These are phyloP conservation scores for Neofelis nebulosa DNA, from an alignment of 2,113 vertebrate genomes.

Conservation along the genomic window DNA sequence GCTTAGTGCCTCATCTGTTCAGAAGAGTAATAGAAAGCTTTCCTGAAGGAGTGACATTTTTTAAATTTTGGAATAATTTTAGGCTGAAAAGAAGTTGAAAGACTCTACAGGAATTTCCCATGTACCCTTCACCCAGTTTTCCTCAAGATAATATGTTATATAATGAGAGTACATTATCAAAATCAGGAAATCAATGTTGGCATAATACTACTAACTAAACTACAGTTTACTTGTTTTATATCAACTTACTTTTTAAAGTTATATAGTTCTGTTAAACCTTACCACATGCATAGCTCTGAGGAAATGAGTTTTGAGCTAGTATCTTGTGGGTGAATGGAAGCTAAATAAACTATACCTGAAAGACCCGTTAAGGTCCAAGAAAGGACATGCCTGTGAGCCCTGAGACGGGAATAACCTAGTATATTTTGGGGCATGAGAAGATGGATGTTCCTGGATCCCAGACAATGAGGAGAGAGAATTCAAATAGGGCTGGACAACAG, in stretches of 20 bases:
- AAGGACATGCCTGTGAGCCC: too few relatives aligned
- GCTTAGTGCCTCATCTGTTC: neutral
- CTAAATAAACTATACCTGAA: neutral
- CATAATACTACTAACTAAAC: neutral
- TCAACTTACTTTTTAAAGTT: neutral
- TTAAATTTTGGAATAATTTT: constrained; percentile 47
- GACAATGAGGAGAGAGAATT: neutral
- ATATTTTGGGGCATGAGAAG: neutral
- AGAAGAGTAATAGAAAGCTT: neutral
- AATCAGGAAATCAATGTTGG: neutral
- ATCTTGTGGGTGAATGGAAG: neutral
- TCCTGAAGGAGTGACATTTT: neutral
- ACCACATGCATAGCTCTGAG: neutral
- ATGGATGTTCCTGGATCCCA: neutral
- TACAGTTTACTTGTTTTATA: neutral
- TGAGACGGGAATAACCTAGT: neutral
- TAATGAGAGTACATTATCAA: neutral
- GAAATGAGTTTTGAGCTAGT: neutral
- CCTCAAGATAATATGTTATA: neutral
- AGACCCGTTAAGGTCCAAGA: neutral
- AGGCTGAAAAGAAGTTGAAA: neutral
- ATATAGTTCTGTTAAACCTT: neutral
- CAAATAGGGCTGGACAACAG: neutral
- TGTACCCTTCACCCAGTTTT: neutral
- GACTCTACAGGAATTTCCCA: neutral